Evolutionary conservation across 30 jellyfish, hydroid and myxozoan genomes (phyloP), one percentile per base, ranked within the genome.

Genomic region (Catostylus mosaicus): DNA sequence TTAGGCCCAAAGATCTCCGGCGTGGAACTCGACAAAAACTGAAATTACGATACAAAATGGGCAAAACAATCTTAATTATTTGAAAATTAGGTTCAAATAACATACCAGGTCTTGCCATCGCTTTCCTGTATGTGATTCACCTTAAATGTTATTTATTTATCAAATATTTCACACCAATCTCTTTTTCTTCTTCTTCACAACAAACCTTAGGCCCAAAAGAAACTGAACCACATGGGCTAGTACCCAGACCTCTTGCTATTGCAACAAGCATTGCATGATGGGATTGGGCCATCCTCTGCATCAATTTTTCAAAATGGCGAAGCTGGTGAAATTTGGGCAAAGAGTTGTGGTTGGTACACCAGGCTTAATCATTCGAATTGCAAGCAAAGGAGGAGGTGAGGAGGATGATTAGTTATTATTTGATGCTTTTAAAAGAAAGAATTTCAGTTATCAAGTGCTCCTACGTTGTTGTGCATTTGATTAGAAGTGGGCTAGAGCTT

Each of bases 321-420:
- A 85, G 67, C 84, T 84, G 20, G 57, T 71, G 64, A 90, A 90
- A 70, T 38, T 92, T 34, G 98, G 94, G 9, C 98, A 92, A 38
- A 63, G 84, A 90, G 92, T 84, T 40, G 68, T 78, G 51, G 77
- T 85, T 48, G 98, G 62, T 27, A 78, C 96, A n/a, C 96, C 98
- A n/a, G 95, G 88, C 75, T 62, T 92, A 7, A 14, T 86, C 27
- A 75, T 92, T 18, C 80, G 90, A 7, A 40, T 86, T 59, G 92
- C 91, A 74, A 82, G 88, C 74, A 78, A 62, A 75, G 98, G 98
- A 34, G 95, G 83, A 8, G 95, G 98, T 92, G 67, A 73, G 71
- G 71, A 8, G 19, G n/a, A n/a, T n/a, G n/a, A 10, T 10, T 10
- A 12, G 20, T 20, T 20, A 10, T 12, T 47, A 10, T 47, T 47